Conservation (phyloP, 2,888 invertebrate species). For the Tenthredo amoena region DNA sequence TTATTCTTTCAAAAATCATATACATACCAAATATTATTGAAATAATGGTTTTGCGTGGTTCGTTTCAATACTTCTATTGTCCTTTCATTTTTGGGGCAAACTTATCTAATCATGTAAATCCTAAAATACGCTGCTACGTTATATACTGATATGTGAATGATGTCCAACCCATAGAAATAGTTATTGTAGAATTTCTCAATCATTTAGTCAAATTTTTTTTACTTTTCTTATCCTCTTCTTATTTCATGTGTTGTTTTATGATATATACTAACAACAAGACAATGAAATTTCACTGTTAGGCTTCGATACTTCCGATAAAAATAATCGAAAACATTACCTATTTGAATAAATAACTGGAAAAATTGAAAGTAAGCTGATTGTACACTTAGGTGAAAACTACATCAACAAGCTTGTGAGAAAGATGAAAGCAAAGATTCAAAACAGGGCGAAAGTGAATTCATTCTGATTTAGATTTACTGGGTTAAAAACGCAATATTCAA, state of each 20-base stretch:
- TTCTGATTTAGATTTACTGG: neutral
- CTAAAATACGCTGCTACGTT: conserved; percentile 23
- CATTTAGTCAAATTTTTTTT: neutral
- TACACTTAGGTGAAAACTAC: neutral
- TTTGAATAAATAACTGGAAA: neutral
- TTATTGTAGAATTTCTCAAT: neutral
- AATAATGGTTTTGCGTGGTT: conserved; percentile 28
- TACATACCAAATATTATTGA: conserved; percentile 25
- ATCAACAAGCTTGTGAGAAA: neutral
- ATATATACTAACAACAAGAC: conserved; percentile 27
- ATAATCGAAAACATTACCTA: neutral
- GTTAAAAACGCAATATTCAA: neutral
- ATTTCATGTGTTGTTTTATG: conserved; percentile 20
- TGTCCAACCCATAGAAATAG: conserved; percentile 41
- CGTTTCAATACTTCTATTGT: neutral
- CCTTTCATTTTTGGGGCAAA: neutral
- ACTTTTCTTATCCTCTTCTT: neutral
- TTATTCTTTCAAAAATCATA: conserved; percentile 62
- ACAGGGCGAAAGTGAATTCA: neutral
- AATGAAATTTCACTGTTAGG: neutral
- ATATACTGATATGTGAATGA: conserved; percentile 37
- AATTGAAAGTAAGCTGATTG: conserved; percentile 40
- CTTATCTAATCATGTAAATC: conserved; percentile 15
- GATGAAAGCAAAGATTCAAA: neutral
- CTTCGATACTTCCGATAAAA: neutral